Conservation (phyloP, 2,113 vertebrate genomes). For the Tautogolabrus adspersus region DNA sequence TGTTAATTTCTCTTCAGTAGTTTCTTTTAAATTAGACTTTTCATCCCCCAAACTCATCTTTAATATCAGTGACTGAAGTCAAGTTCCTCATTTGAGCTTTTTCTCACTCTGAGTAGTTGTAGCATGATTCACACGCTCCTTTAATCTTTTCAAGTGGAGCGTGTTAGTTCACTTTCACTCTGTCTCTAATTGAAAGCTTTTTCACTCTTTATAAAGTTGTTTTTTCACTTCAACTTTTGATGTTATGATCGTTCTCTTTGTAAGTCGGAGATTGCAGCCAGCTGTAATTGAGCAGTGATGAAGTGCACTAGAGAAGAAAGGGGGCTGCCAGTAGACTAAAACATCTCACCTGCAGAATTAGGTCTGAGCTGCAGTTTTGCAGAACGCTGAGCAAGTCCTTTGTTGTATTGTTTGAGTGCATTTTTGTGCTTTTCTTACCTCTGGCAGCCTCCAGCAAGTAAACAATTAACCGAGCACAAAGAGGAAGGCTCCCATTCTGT, state of each 20-base stretch:
- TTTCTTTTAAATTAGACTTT: not conserved
- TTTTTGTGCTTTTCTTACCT: conserved; percentile 26
- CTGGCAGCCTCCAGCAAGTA: conserved; percentile 58
- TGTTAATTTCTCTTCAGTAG: not conserved
- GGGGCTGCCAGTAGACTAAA: not conserved
- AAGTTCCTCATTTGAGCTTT: not conserved
- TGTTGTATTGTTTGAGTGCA: conserved; percentile 33
- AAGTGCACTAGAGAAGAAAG: not conserved
- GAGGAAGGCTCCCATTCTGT: conserved; percentile 29
- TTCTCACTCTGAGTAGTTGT: conserved; percentile 1
- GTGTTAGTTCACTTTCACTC: not conserved
- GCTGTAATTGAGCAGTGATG: conserved; percentile 1
- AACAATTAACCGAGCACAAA: conserved; percentile 64
- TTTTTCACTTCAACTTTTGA: not conserved
- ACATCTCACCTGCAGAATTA: conserved; percentile 14
- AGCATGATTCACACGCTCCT: not conserved
- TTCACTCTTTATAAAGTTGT: not conserved
- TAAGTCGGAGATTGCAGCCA: conserved; percentile 2
- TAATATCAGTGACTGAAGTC: conserved; percentile 5
- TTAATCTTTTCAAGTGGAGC: conserved; percentile 9
- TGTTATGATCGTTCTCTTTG: not conserved
- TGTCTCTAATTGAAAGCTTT: not conserved
- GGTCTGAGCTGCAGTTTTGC: conserved; percentile 11
- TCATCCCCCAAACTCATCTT: not conserved
- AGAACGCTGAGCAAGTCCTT: conserved; percentile 55